These are phyloP conservation scores for Ammodytes dubius DNA, from an alignment of 2,113 vertebrate genomes.

Conservation along the genomic window DNA sequence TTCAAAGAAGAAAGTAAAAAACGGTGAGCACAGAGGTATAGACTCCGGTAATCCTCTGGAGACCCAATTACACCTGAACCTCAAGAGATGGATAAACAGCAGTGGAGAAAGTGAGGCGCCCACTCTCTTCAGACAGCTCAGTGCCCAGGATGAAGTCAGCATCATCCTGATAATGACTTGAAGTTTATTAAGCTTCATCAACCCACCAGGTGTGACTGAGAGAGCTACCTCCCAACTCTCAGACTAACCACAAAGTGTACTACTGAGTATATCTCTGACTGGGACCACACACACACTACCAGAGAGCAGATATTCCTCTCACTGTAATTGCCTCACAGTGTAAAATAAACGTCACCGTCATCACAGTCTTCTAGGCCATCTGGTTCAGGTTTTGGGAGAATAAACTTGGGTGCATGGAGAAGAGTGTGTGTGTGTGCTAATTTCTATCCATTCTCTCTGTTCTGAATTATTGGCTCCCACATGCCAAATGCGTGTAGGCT, in stretches of 20 bases:
- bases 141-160: neutral
- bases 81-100: conserved; percentile 2
- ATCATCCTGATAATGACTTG: neutral
- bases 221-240: neutral
- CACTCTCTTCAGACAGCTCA: conserved; percentile 2
- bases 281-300: conserved; percentile 49
- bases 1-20: conserved; percentile 23
- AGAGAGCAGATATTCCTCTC: neutral
- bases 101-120: neutral
- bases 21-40: neutral
- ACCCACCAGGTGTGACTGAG: neutral
- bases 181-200: neutral
- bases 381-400: conserved; percentile 41
- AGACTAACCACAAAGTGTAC: neutral
- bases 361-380: conserved; percentile 25
- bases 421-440: neutral
- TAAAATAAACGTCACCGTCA: conserved; percentile 7
- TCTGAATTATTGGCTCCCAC: conserved; percentile 3
- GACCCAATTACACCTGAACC: conserved; percentile 29
- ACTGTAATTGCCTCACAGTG: neutral
- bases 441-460: conserved; percentile 15
- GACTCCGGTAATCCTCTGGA: conserved; percentile 21
- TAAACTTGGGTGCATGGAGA: conserved; percentile 10
- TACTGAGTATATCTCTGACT: too few species aligned
- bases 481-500: conserved; percentile 3